Conservation (phyloP, 1,140 invertebrate species). For the Drosophila quadrilineata region DNA sequence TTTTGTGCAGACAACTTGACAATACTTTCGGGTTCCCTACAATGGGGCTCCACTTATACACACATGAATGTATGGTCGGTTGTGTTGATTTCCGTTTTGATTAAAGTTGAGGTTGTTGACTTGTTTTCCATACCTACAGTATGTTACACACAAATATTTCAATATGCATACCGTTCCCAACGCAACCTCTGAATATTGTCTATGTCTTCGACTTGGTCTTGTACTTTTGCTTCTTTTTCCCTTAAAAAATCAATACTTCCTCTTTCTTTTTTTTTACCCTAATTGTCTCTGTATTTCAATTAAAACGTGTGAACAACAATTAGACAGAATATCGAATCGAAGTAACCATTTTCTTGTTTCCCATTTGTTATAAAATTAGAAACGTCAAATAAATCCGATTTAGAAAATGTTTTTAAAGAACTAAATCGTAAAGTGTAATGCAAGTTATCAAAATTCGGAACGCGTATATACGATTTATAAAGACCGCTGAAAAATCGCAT, state of each 20-base stretch:
- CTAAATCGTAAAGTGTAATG: slow-evolving; percentile 52
- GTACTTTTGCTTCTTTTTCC: not conserved
- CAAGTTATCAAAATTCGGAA: too few relatives aligned
- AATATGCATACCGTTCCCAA: too few relatives aligned
- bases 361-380: slow-evolving; percentile 5
- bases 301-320: slow-evolving; percentile 30
- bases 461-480: too few relatives aligned
- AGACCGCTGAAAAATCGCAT: too few relatives aligned
- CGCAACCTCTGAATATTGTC: too few relatives aligned
- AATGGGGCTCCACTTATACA: too few relatives aligned
- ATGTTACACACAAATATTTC: too few relatives aligned
- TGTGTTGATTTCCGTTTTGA: slow-evolving; percentile 40
- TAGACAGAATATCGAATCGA: not conserved
- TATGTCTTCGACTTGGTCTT: not conserved
- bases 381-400: not conserved
- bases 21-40: not conserved
- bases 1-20: slow-evolving; percentile 27
- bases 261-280: too few relatives aligned
- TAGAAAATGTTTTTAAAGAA: slow-evolving; percentile 40
- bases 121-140: not conserved
- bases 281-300: not conserved
- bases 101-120: slow-evolving; percentile 47
- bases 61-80: too few relatives aligned
- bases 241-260: slow-evolving; percentile 21
- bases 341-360: slow-evolving; percentile 17